Conservation (phyloP, 2,888 invertebrate species). For the Cryptophagus acutangulus region DNA sequence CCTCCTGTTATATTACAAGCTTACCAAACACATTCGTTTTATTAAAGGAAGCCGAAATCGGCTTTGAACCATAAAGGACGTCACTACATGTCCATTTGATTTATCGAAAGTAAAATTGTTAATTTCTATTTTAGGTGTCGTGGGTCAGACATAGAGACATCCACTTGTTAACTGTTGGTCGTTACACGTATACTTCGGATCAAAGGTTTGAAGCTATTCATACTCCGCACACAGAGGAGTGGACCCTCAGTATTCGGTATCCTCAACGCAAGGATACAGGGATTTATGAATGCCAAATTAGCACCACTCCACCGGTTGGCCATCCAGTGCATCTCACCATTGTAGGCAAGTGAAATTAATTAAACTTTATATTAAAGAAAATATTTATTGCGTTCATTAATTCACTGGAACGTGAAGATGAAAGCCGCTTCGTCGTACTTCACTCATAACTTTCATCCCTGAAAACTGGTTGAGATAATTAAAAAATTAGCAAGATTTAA, state of each 20-base stretch:
- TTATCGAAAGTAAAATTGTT: no score
- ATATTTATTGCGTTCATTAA: no score
- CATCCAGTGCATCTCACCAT: conserved; percentile 76
- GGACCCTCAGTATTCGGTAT: conserved; percentile 74
- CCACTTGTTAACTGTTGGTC: conserved; percentile 67
- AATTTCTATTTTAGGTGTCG: conserved; percentile 59
- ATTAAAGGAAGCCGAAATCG: no score
- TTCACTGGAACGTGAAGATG: no score
- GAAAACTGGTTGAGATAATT: no score
- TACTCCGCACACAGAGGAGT: conserved; percentile 81
- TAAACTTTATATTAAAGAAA: conserved; percentile 15
- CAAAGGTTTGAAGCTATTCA: conserved; percentile 84
- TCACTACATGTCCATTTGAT: no score
- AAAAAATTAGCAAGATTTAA: no score
- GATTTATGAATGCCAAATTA: conserved; percentile 87
- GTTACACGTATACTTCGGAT: conserved; percentile 75
- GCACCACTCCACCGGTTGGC: conserved; percentile 82
- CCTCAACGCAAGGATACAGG: conserved; percentile 71
- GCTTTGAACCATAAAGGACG: no score
- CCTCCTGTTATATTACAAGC: no score
- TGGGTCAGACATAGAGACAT: conserved; percentile 74
- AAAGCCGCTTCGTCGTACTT: no score
- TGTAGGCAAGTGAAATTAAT: conserved; percentile 63
- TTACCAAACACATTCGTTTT: no score
- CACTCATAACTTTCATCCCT: no score